Base-by-base conservation (phyloP, 2,888 invertebrate genomes). In the Drosophila fungiperda region DNA sequence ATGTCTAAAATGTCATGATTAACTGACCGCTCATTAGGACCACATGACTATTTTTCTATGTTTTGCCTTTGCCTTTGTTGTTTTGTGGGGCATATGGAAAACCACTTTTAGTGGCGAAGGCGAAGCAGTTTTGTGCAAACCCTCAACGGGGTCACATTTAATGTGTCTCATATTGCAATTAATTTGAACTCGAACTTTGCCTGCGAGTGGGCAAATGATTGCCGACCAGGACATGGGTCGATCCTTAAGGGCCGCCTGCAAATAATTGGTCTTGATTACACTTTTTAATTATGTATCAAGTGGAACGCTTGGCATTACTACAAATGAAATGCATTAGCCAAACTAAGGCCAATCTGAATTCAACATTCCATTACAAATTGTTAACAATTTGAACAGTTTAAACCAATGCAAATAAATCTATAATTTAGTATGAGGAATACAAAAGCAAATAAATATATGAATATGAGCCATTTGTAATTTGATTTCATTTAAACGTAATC, bases 11-110 rank as follows among this genome's bases (percentile, higher is more conserved):
- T 88, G 68, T 76, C 80, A 83, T 90, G 89, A 90, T 90, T 80
- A 87, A 90, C 87, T 90, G 90, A 77, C 84, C 87, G 66, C 89
- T 87, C 89, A 90, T 87, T 89, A 90, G 70, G 60, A 66, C 66
- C 90, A 79, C 59, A 77, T 70, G 78, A 77, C 78, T 78, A 50
- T 73, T 61, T 68, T 29, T 29, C 29, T 29, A 29, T 20, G 3
- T 15, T 15, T 40, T 7, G n/a, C 11, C 20, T 17, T 29, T 20
- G 26, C 38, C n/a, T 29, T 20, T n/a, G 12, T 15, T 55, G 26
- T 12, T 36, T 59, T 42, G 35, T 52, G 15, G 40, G 36, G 35
- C 8, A 57, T 53, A 29, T 49, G 52, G 11, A 20, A 50, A 11
- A 32, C n/a, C 32, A 29, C 35, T 26, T 1, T 23, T 23, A 2